Evolutionary conservation across 2,797 vertebrate species (phyloP).

Genomic region (Decapterus maruadsi): DNA sequence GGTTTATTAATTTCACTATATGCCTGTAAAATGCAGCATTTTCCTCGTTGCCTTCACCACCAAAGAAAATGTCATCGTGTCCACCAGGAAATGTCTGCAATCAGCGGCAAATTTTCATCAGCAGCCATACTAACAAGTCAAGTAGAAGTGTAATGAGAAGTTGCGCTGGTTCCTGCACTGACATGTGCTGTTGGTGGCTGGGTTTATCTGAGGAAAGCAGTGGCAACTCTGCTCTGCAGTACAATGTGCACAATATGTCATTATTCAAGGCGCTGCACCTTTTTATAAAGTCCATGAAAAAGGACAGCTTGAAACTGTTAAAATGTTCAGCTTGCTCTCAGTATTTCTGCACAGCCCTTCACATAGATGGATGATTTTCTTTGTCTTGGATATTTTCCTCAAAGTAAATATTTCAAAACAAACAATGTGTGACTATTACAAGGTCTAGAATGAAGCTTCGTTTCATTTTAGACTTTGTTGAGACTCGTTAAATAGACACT

Average conservation of each 20-base stretch:
- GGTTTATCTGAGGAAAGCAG: constrained; percentile 15
- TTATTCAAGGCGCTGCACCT: constrained; percentile 33
- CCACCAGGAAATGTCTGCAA: constrained; percentile 59
- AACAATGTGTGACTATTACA: neutral
- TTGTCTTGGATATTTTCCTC: neutral
- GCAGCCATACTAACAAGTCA: neutral
- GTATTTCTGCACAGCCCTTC: neutral
- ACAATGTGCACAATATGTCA: constrained; percentile 23
- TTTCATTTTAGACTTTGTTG: constrained; percentile 10
- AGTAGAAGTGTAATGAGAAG: constrained; percentile 11
- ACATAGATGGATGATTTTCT: neutral
- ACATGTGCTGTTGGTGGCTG: neutral
- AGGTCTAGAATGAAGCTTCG: neutral
- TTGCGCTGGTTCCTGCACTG: neutral
- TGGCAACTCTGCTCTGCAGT: constrained; percentile 7
- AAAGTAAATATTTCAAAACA: neutral
- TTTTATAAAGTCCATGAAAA: constrained; percentile 39
- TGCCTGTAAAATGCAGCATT: constrained; percentile 30
- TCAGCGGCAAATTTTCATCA: constrained; percentile 37
- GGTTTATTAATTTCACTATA: constrained; percentile 25
- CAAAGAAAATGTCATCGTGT: constrained; percentile 56
- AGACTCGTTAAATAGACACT: neutral
- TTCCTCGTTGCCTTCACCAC: constrained; percentile 37
- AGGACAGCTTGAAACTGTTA: neutral
- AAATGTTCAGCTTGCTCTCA: constrained; percentile 13